Base-by-base conservation (phyloP, 2,888 invertebrate species). In the Megaustenia siamemsis region DNA sequence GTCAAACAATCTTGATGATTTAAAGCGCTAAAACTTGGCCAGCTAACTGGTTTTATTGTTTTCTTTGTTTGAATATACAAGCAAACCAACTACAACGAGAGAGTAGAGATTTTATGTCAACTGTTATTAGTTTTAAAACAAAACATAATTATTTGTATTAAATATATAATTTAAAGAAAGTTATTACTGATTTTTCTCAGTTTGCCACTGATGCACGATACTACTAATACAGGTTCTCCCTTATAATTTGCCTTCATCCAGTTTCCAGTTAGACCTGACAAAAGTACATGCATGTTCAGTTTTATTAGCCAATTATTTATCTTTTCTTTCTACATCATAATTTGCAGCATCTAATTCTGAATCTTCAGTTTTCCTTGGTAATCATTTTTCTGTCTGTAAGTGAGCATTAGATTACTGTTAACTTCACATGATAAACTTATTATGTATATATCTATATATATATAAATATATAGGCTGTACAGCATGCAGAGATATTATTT, bases 1-100 rank as follows among this genome's bases (percentile, higher is more conserved):
- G 63, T 78, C 78, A 78, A 78, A 78, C 78, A 78, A 78, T 78
- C 78, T 78, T 78, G 78, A 78, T 78, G 78, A 78, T 45, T 43
- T 38, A 35, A 28, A 40, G 43, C 28, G 28, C 40, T 24, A n/a
- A 69, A 69, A 43, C 28, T 45, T 45, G 45, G 45, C 45, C 1
- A 45, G 18, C 40, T n/a, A 32, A 5, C 35, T n/a, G 43, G 32
- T 10, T 71, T 18, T 28, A 21, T 60, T 32, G 15, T 73, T 45
- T 73, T 45, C 12, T 73, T 38, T 43, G 2, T 28, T 2, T 38
- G 1, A 28, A 24, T 49, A 49, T 8, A n/a, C 12, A 10, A n/a
- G 43, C 5, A 10, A 71, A n/a, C 12, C 10, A 18, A 24, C n/a
- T 73, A 28, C 32, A 63, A 21, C n/a, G 2, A 60, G 60, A 60